Percentiles rank a stretch among this genome's conserved stretches.
Conservation (phyloP, 2,888 invertebrate genomes). For the Aphodius sticticus region DNA sequence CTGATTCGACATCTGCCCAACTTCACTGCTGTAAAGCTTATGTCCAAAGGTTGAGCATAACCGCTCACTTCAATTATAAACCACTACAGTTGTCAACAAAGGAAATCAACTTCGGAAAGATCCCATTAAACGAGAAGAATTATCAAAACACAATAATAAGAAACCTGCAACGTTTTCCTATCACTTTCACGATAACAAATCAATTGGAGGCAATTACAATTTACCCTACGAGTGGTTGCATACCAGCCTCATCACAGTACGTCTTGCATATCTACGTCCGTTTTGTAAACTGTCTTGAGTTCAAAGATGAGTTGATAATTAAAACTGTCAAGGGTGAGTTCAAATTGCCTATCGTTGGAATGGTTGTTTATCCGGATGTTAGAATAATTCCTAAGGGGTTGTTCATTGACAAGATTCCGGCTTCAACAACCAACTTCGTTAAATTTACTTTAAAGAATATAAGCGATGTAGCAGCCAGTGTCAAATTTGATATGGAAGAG, state of each 20-base stretch:
- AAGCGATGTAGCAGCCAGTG: background rate
- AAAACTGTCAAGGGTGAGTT: background rate
- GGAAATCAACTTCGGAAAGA: background rate
- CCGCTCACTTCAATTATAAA: background rate
- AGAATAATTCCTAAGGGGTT: slow-evolving; percentile 5
- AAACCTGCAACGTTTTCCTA: slow-evolving; percentile 6
- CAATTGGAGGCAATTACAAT: background rate
- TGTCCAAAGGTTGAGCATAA: background rate
- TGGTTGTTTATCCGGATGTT: slow-evolving; percentile 28
- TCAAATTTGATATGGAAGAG: slow-evolving; percentile 22
- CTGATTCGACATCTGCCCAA: background rate
- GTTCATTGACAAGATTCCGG: slow-evolving; percentile 25
- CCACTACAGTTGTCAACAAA: background rate
- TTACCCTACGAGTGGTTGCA: slow-evolving; percentile 7
- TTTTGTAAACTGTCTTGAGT: background rate
- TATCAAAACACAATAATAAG: background rate
- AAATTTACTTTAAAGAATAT: slow-evolving; percentile 18
- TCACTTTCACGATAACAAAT: background rate
- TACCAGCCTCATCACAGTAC: slow-evolving; percentile 5
- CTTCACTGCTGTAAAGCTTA: background rate
- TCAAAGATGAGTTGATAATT: slow-evolving; percentile 7
- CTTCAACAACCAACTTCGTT: background rate
- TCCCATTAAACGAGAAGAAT: slow-evolving; percentile 14
- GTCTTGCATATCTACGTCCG: slow-evolving; percentile 7
- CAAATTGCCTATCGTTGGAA: slow-evolving; percentile 17